Conservation (phyloP, 2,888 invertebrate genomes). For the Creontiades dilutus region DNA sequence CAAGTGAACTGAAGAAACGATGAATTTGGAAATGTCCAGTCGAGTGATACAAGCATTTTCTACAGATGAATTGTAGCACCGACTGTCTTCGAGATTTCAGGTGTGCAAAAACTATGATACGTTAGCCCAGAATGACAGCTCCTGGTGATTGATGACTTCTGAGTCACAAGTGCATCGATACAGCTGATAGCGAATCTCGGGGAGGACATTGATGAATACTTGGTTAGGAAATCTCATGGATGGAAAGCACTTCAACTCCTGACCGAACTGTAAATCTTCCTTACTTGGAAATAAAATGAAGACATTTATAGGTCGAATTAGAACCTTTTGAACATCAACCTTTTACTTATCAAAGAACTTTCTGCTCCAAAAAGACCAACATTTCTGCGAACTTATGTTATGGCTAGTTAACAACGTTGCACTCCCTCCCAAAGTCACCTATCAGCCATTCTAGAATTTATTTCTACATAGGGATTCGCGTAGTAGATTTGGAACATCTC, state of each 20-base stretch:
- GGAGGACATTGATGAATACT: not conserved
- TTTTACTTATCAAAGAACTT: not conserved
- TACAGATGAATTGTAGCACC: too few species aligned
- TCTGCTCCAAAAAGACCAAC: not conserved
- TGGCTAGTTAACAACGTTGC: not conserved
- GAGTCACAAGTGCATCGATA: too few species aligned
- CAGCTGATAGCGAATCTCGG: not conserved
- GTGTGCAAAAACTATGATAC: too few species aligned
- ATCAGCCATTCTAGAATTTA: not conserved
- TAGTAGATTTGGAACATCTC: conserved; percentile 16
- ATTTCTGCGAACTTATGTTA: not conserved
- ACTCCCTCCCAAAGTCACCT: conserved; percentile 40
- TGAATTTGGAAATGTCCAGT: too few species aligned
- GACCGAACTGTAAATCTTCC: conserved; percentile 51
- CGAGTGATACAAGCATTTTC: too few species aligned
- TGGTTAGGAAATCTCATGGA: not conserved
- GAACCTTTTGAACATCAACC: not conserved
- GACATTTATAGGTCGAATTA: too few species aligned
- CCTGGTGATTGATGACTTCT: too few species aligned
- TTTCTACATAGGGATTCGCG: not conserved
- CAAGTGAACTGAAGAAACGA: too few species aligned
- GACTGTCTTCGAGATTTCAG: too few species aligned
- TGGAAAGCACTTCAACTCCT: conserved; percentile 32
- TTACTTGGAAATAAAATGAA: conserved; percentile 2
- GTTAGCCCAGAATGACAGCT: too few species aligned